Base-by-base conservation (phyloP, 2,113 vertebrate genomes). In the Scomber scombrus region DNA sequence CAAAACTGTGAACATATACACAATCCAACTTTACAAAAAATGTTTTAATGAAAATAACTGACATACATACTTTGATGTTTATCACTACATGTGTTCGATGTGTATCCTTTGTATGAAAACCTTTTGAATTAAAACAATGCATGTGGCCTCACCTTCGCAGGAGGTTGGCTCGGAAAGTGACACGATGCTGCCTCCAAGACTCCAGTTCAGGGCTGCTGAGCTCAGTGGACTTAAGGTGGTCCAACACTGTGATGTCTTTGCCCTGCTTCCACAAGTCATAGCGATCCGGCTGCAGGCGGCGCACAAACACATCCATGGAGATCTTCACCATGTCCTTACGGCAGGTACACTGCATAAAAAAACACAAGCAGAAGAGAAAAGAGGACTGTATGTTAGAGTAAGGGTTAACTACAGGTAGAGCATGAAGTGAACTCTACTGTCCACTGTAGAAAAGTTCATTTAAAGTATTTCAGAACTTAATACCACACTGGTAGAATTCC, bases 301-400 rank as follows among this genome's bases (percentile, higher is more conserved):
- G 93, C 56, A 99, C 98, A 78, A 99, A 99, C 66, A 98, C 97
- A 0, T 99, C 98, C 98, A 99, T 99, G 71, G 97, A 99, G 91
- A 99, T 99, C 96, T 99, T 99, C 87, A 99, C 98, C 96, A 97
- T 99, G 93, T 99, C 97, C 81, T 98, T 99, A 23, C 97, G 97
- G 85, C 98, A 99, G 0, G 97, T 94, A 69, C 98, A 99, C 98
- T 99, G 86, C 34, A 75, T 23, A 15, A 16, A n/a, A 46, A n/a
- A 64, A 7, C 8, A 60, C 15, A 47, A 12, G 31, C 3, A 61
- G 13, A 66, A 51, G 14, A 15, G 11, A 23, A 18, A 3, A 18
- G 29, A 10, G 68, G 8, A 43, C 43, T 57, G 15, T 15, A 13
- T 12, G 19, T 78, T 45, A 81, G 54, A 64, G 15, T 5, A n/a